These are phyloP conservation scores for Anneissia japonica DNA, from an alignment of 35 echinoderm and acorn worm species.

Conservation along the genomic window DNA sequence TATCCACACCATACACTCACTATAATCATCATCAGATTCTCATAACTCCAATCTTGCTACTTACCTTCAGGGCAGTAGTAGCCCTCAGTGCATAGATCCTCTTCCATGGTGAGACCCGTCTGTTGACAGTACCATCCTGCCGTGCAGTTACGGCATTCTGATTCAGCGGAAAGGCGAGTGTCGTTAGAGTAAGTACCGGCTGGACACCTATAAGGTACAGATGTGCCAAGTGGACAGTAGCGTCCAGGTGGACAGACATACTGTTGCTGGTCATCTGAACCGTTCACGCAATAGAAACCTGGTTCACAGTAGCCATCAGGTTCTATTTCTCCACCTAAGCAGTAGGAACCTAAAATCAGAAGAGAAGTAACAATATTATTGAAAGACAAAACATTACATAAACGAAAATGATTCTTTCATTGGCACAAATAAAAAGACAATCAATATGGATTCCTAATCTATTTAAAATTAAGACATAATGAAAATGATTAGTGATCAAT, in stretches of 20 bases:
- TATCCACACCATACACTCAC: too few relatives aligned
- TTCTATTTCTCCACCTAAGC: conserved; percentile 46
- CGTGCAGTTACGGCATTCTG: conserved; percentile 76
- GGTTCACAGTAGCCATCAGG: conserved; percentile 50
- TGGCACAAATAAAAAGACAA: too few relatives aligned
- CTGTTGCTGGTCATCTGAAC: conserved; percentile 63
- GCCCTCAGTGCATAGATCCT: conserved; percentile 58
- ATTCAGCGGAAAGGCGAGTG: conserved; percentile 45
- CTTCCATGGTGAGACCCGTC: conserved; percentile 62
- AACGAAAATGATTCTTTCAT: too few relatives aligned
- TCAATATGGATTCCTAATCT: too few relatives aligned
- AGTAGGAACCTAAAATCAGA: conserved; percentile 66
- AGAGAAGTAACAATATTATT: too few relatives aligned
- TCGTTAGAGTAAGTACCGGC: conserved; percentile 82
- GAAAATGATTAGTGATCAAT: too few relatives aligned
- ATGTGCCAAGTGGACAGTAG: conserved; percentile 71
- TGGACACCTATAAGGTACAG: conserved; percentile 60
- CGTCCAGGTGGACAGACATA: conserved; percentile 70
- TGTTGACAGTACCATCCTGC: conserved; percentile 90
- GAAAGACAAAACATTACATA: too few relatives aligned
- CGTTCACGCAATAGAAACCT: conserved; percentile 75
- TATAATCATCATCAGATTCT: too few relatives aligned
- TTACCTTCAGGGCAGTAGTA: conserved; percentile 96
- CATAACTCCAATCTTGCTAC: background rate
- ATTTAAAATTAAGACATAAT: too few relatives aligned